Evolutionary conservation across 2,888 invertebrate species (phyloP), one percentile per base, ranked within the genome.

Genomic region (Lamellibrachia satsuma): DNA sequence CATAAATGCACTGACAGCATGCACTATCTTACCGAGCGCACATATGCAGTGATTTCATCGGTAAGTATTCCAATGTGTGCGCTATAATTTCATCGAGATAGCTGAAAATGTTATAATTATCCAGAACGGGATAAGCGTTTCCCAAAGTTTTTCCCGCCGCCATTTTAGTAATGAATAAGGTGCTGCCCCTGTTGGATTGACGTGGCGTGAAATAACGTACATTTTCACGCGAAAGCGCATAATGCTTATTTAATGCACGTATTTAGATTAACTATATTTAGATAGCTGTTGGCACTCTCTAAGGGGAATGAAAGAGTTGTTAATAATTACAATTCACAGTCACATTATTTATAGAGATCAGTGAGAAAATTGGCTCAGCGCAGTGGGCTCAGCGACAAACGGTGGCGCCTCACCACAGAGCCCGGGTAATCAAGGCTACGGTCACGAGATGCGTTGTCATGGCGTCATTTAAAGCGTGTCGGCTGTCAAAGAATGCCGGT

Each of bases 101-200:
- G 55, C 55, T 55, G 75, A 75, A 75, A 75, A 75, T 75, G 75
- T 75, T 75, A 75, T 75, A 22, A 75, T 75, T n/a, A 75, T 75
- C 75, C 15, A n/a, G 15, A 75, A 75, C 15, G 22, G 75, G 75
- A 75, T 11, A 75, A 75, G n/a, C 22, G 22, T 75, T n/a, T 75
- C n/a, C 75, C 22, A n/a, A 22, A n/a, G 15, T 75, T 75, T 22
- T 15, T 3, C 22, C 75, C 6, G 75, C n/a, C 75, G 75, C 75
- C 75, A 75, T 75, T 75, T 75, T 75, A 75, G 39, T 39, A 39
- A 39, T 75, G n/a, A 75, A 75, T 22, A 15, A 75, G 22, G 75
- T 75, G 55, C 7, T 15, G 22, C 2, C 60, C 22, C 9, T 22
- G 15, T 6, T 75, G 22, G 75, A 11, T 75, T 22, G 15, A n/a